phyloP scores from a whole-genome alignment of 2,888 invertebrate species.

The Philonicus albiceps region DNA sequence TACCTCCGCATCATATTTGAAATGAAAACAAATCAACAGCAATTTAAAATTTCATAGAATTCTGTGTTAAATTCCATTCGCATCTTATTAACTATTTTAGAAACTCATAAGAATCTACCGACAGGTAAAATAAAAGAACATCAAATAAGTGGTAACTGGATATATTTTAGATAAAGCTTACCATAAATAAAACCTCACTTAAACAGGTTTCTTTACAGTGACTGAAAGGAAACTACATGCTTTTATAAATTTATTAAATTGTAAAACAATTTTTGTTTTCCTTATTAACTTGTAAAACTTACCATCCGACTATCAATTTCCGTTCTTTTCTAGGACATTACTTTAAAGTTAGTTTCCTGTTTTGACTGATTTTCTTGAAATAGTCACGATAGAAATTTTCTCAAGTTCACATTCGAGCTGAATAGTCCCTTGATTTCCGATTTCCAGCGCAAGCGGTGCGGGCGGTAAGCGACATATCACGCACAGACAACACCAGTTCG shows the following conservation, averaged over 20 bases:
- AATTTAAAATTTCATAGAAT: no score
- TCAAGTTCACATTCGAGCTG: background rate
- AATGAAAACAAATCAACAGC: no score
- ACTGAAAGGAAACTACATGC: no score
- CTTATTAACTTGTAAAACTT: background rate
- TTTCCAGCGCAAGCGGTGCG: background rate
- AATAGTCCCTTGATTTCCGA: background rate
- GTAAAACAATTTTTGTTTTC: background rate
- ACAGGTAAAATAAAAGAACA: background rate
- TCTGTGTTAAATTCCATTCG: background rate
- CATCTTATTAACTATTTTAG: background rate
- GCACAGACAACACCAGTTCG: background rate
- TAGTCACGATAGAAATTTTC: background rate
- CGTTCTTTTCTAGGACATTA: background rate
- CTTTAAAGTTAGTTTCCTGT: background rate
- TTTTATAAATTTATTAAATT: background rate
- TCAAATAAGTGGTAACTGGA: background rate
- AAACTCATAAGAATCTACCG: background rate
- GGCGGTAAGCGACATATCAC: background rate
- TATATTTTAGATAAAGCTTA: background rate
- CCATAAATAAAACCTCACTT: background rate
- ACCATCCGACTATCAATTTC: background rate
- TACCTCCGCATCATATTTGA: no score
- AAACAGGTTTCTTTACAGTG: background rate
- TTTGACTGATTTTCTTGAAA: background rate